Conservation (phyloP, 2,888 invertebrate genomes). For the Aporophyla lueneburgensis region DNA sequence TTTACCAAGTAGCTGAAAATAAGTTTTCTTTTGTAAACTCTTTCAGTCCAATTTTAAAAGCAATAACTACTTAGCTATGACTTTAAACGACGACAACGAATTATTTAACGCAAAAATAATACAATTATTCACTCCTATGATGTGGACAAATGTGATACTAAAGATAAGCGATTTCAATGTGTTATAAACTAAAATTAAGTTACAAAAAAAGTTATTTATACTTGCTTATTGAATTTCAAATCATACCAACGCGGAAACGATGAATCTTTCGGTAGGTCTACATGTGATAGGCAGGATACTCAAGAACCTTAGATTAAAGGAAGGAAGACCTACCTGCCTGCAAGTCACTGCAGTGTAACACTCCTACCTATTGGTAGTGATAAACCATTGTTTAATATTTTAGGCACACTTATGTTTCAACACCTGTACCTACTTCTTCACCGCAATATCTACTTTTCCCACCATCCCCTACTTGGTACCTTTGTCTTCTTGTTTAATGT, state of each 20-base stretch:
- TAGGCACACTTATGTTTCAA: background rate
- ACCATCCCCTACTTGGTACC: background rate
- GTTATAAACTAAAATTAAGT: no score
- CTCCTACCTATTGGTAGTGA: no score
- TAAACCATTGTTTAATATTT: no score
- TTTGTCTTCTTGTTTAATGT: background rate
- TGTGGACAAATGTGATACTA: no score
- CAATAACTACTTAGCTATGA: background rate
- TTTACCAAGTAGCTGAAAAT: conserved; percentile 20
- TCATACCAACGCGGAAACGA: background rate
- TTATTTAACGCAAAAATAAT: no score
- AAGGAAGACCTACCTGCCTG: background rate
- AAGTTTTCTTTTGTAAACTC: background rate
- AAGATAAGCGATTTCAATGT: no score
- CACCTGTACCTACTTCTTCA: background rate
- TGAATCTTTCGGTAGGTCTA: conserved; percentile 2
- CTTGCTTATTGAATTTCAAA: conserved; percentile 17
- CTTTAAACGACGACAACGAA: background rate
- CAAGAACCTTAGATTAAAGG: background rate
- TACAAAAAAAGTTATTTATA: background rate
- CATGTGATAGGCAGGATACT: background rate
- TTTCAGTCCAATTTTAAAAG: background rate
- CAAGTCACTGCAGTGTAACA: background rate
- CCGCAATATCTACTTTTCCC: background rate
- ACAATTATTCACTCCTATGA: no score